These are phyloP conservation scores for Setipinna tenuifilis DNA, from an alignment of 2,797 vertebrate genomes.

Conservation along the genomic window DNA sequence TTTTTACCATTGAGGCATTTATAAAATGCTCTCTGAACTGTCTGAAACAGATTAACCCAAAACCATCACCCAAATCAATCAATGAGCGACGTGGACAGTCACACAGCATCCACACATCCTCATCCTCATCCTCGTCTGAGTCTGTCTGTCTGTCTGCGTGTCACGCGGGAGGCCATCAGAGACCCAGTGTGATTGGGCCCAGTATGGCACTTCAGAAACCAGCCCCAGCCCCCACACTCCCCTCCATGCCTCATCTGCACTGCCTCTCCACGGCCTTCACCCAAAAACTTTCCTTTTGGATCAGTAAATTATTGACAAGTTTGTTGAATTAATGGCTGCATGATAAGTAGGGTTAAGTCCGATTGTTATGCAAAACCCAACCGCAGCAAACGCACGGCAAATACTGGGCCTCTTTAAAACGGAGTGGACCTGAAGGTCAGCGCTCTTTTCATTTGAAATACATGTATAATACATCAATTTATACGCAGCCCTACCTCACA, in stretches of 20 bases:
- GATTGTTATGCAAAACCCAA: slow-evolving; percentile 79
- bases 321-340: slow-evolving; percentile 69
- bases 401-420: slow-evolving; percentile 73
- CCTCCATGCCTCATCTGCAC: background rate
- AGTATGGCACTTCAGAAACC: no score
- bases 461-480: slow-evolving; percentile 83
- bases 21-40: background rate
- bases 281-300: background rate
- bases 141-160: no score
- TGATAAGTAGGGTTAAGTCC: slow-evolving; percentile 67
- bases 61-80: background rate
- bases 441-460: slow-evolving; percentile 79
- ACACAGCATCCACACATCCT: background rate
- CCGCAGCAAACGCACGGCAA: slow-evolving; percentile 76
- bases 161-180: background rate
- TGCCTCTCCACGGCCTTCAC: background rate
- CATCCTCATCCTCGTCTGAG: background rate
- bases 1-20: background rate
- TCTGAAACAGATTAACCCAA: background rate
- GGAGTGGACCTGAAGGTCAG: slow-evolving; percentile 76
- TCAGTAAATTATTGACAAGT: slow-evolving; percentile 68
- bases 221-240: background rate
- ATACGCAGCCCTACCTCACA: slow-evolving; percentile 81
- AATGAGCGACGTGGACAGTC: background rate
- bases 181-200: background rate